Evolutionary conservation across 2,797 vertebrate species (phyloP).

Genomic region (Phalanger gymnotis): DNA sequence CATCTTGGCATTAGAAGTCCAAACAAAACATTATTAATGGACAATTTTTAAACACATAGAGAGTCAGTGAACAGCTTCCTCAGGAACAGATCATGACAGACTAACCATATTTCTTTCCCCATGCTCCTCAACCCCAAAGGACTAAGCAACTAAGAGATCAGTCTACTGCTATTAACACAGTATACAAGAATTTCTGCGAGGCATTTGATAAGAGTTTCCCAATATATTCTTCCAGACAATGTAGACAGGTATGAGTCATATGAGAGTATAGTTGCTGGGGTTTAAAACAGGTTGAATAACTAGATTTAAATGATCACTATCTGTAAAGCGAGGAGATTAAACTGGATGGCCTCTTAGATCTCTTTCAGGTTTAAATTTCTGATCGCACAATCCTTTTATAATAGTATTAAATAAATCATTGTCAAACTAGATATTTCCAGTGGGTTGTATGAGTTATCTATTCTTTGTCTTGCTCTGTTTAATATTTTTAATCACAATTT

Average conservation of each 20-base stretch:
- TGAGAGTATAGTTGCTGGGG: neutral
- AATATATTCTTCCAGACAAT: neutral
- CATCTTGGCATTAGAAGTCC: neutral
- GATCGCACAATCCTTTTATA: neutral
- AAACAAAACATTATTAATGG: neutral
- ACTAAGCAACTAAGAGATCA: neutral
- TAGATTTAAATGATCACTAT: neutral
- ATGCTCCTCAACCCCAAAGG: neutral
- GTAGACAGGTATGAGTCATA: neutral
- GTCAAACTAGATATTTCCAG: neutral
- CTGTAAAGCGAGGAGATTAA: neutral
- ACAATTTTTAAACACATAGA: neutral
- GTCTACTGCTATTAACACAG: neutral
- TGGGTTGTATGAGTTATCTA: neutral
- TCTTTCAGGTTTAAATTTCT: neutral
- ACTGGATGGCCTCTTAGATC: neutral
- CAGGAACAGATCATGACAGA: neutral
- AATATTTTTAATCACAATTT: neutral
- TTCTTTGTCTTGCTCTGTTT: neutral
- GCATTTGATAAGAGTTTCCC: neutral
- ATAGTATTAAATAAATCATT: neutral
- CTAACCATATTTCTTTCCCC: neutral
- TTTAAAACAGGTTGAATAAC: neutral
- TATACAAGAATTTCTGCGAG: neutral
- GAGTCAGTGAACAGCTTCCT: neutral